Percentiles rank a stretch among this genome's conserved stretches.
Conservation (phyloP, 2,113 vertebrate species). For the Myiagra hebetior region DNA sequence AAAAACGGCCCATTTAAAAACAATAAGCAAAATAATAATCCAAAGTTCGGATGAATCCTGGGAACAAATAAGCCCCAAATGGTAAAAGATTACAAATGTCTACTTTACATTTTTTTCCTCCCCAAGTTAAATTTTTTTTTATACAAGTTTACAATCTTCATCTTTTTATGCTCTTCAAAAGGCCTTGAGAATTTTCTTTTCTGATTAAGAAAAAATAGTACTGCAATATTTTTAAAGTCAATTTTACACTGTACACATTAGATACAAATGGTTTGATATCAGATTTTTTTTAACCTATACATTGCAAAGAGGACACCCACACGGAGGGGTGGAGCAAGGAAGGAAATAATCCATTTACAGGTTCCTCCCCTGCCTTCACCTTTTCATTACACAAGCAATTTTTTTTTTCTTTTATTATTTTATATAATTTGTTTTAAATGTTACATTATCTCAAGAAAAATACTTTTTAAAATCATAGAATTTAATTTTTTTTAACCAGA, state of each 20-base stretch:
- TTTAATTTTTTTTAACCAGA: constrained; percentile 73
- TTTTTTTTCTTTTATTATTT: constrained; percentile 54
- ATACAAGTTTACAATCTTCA: constrained; percentile 86
- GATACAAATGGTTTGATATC: constrained; percentile 81
- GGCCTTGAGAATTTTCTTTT: constrained; percentile 84
- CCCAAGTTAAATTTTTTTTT: constrained; percentile 76
- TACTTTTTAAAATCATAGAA: constrained; percentile 80
- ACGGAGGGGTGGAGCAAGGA: constrained; percentile 68
- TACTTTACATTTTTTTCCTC: constrained; percentile 82
- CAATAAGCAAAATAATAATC: constrained; percentile 66
- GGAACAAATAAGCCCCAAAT: constrained; percentile 84
- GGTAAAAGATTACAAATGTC: constrained; percentile 90
- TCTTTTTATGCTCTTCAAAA: constrained; percentile 85
- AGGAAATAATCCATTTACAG: constrained; percentile 67
- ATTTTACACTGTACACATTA: constrained; percentile 93
- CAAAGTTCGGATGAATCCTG: constrained; percentile 84
- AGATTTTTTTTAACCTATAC: constrained; percentile 81
- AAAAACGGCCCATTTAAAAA: constrained; percentile 79
- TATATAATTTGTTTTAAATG: constrained; percentile 80
- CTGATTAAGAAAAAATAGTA: constrained; percentile 99
- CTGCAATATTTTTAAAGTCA: constrained; percentile 90
- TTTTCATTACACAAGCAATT: constrained; percentile 63
- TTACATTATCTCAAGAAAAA: constrained; percentile 83
- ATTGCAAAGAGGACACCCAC: constrained; percentile 78
- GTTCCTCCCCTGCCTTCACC: constrained; percentile 65